Base-by-base conservation (phyloP, 1,140 invertebrate genomes). In the Aradophagus sp. region DNA sequence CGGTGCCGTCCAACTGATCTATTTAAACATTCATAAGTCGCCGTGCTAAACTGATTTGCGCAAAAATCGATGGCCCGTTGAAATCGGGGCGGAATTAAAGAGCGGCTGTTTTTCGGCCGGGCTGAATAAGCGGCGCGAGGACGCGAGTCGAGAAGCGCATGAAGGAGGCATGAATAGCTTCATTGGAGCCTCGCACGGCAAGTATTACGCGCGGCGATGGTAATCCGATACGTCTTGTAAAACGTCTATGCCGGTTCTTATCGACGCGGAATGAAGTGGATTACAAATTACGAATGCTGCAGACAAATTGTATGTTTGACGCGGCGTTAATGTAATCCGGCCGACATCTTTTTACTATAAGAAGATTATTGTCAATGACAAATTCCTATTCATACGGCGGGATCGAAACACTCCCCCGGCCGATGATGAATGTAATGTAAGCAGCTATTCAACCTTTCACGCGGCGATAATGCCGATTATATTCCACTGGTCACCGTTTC, bases 191-290 rank as follows among this genome's bases (percentile, higher is more conserved):
- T 59, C 50, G 44, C 66, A 56, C 55, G 68, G 47, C 26, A 71
- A 71, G 68, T 66, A 66, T 72, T 65, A 59, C 48, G 45, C 45
- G 61, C 47, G 12, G 26, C 27, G 68, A 72, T 72, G 61, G 55
- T 72, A 71, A 71, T 71, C 68, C 68, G 59, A 72, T 72, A 71
- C 42, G 68, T 59, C 55, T 61, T 59, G 55, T 61, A 48, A 59
- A 63, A 59, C 31, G 68, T 71, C 59, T 53, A 58, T 59, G 59
- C 47, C 41, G 32, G 26, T 65, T 71, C 53, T 71, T 65, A 53
- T 65, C 59, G 39, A 50, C 68, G 27, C 15, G 35, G 59, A 65
- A 65, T 65, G 47, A 45, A 65, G 53, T 47, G 59, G 47, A 71
- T 71, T 71, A 71, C 68, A 65, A 71, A 59, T 71, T 71, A 65